A percentile compares a stretch with the other conserved stretches of the same genome.
Conservation (phyloP, 2,113 vertebrate genomes). For the Clarias macrocephalus region DNA sequence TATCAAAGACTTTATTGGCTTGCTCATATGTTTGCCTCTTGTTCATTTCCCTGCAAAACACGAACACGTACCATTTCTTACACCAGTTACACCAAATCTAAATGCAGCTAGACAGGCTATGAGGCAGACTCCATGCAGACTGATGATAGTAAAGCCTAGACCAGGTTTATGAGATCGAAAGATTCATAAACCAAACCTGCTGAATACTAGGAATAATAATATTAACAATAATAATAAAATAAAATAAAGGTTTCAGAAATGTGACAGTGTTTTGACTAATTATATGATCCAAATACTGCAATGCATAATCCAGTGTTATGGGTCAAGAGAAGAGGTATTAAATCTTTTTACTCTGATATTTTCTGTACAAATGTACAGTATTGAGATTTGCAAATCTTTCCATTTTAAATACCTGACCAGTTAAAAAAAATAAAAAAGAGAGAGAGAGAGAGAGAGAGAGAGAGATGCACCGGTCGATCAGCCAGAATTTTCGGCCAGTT, state of each 20-base stretch:
- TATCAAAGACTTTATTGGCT: constrained; percentile 97
- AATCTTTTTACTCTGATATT: neutral
- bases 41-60: constrained; percentile 90
- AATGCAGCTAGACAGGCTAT: neutral
- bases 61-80: neutral
- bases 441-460: too few relatives aligned
- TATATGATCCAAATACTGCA: neutral
- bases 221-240: neutral
- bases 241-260: neutral
- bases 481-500: too few relatives aligned
- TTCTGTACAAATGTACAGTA: neutral
- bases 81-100: neutral
- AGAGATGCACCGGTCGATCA: too few relatives aligned
- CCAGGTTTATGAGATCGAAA: neutral
- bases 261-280: neutral
- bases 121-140: neutral
- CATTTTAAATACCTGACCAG: neutral
- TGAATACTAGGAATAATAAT: neutral
- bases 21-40: constrained; percentile 97
- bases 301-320: neutral
- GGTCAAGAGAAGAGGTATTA: neutral
- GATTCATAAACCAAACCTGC: neutral
- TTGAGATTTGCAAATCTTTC: neutral
- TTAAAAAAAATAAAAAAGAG: neutral
- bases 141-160: neutral